Conservation (phyloP, 2,888 invertebrate species). For the Tinea pellionella region DNA sequence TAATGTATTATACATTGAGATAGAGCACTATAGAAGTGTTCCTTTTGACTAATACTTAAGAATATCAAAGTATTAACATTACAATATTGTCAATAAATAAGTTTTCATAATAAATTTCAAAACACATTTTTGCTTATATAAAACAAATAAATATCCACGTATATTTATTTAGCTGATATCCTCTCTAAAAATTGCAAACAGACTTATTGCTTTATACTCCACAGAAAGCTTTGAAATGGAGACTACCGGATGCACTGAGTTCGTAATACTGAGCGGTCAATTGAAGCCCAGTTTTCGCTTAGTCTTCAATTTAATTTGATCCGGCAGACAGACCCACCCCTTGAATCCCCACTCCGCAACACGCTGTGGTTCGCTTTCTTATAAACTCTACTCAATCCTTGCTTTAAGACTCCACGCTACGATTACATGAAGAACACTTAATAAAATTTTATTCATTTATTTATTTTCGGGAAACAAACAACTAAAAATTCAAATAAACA, state of each 20-base stretch:
- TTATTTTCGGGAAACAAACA: too few relatives aligned
- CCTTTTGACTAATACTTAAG: too few relatives aligned
- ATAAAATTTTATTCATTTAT: too few relatives aligned
- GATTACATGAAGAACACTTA: conserved; percentile 6
- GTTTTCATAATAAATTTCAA: too few relatives aligned
- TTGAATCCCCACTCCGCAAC: conserved; percentile 30
- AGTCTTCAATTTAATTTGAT: conserved; percentile 53
- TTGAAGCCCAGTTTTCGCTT: conserved; percentile 29
- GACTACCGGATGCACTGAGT: background rate
- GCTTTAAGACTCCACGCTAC: conserved; percentile 21
- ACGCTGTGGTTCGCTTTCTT: conserved; percentile 38
- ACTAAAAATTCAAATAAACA: too few relatives aligned
- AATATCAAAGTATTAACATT: too few relatives aligned
- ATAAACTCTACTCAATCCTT: conserved; percentile 42
- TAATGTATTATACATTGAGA: too few relatives aligned
- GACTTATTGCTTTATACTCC: background rate
- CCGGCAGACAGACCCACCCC: conserved; percentile 21
- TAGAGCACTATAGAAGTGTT: too few relatives aligned
- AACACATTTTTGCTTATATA: too few relatives aligned
- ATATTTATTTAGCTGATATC: too few relatives aligned
- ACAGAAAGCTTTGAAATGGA: background rate
- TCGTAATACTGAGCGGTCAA: conserved; percentile 2
- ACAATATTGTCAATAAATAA: too few relatives aligned
- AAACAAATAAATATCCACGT: too few relatives aligned
- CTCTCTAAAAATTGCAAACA: background rate